Percentiles rank a stretch among this genome's conserved stretches.
Conservation (phyloP, 2,888 invertebrate species). For the Drosophila cognata region DNA sequence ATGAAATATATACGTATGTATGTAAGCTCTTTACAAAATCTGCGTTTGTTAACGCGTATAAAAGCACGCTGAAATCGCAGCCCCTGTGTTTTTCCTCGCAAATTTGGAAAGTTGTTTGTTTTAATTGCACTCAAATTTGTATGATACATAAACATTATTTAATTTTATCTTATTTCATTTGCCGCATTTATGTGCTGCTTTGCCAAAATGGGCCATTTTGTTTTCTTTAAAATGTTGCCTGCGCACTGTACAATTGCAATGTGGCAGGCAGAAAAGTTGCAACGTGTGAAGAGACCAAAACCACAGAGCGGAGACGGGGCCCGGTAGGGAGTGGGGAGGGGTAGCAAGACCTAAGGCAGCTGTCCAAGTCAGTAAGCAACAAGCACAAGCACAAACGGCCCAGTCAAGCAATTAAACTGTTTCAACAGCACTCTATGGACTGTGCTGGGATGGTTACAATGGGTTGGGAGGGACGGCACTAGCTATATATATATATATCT, state of each 20-base stretch:
- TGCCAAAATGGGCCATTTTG: slow-evolving; percentile 27
- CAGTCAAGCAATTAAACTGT: slow-evolving; percentile 75
- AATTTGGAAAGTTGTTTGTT: slow-evolving; percentile 39
- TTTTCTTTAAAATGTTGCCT: slow-evolving; percentile 35
- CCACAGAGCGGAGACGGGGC: background rate
- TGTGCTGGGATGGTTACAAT: background rate
- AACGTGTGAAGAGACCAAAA: slow-evolving; percentile 27
- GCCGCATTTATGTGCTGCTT: slow-evolving; percentile 11
- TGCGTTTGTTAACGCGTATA: background rate
- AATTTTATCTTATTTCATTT: slow-evolving; percentile 36
- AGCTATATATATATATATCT: background rate
- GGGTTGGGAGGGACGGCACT: background rate
- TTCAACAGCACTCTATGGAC: slow-evolving; percentile 25
- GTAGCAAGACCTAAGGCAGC: background rate
- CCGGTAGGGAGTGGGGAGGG: background rate
- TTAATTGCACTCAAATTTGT: slow-evolving; percentile 23
- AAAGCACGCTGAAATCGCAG: no score
- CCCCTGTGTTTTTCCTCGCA: slow-evolving; percentile 34
- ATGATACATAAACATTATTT: slow-evolving; percentile 17
- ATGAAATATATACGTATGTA: background rate
- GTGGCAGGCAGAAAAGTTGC: slow-evolving; percentile 33
- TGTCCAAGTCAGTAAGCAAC: slow-evolving; percentile 27
- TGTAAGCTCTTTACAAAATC: background rate
- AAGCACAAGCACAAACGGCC: slow-evolving; percentile 41
- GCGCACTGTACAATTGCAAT: slow-evolving; percentile 6